Percentiles rank a stretch among this genome's conserved stretches.
These are phyloP conservation scores for Tiliacea aurago DNA, from an alignment of 2,888 invertebrate genomes.

Conservation along the genomic window DNA sequence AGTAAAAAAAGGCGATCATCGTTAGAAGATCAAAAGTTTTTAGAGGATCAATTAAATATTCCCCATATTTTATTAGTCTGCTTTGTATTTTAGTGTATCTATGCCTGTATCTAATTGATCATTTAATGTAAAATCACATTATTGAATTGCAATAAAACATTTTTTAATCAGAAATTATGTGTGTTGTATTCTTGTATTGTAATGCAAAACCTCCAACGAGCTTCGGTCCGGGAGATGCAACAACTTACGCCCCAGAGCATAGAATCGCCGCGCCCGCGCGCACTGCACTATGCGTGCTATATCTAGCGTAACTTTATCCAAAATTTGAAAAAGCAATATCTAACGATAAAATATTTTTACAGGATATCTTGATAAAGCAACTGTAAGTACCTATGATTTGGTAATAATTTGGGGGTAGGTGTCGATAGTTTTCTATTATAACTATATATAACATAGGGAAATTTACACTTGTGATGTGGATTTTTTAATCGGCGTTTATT, in stretches of 20 bases:
- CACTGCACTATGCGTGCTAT: too few species aligned
- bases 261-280: not conserved
- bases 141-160: conserved; percentile 6
- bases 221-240: not conserved
- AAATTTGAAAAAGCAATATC: too few species aligned
- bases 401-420: too few species aligned
- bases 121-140: not conserved
- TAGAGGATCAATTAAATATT: not conserved
- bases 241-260: not conserved
- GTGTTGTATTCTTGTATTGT: not conserved
- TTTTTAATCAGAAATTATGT: conserved; percentile 3
- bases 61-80: not conserved
- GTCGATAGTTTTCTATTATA: too few species aligned
- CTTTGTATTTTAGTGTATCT: not conserved
- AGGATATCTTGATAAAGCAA: too few species aligned
- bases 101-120: not conserved
- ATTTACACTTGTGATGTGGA: too few species aligned
- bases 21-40: not conserved
- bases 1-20: not conserved
- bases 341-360: too few species aligned
- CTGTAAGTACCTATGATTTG: too few species aligned
- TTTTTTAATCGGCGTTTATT: too few species aligned
- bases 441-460: too few species aligned
- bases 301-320: too few species aligned
- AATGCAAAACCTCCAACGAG: not conserved